phyloP scores from a whole-genome alignment of 1,140 invertebrate species.

The Sinonovacula constricta region DNA sequence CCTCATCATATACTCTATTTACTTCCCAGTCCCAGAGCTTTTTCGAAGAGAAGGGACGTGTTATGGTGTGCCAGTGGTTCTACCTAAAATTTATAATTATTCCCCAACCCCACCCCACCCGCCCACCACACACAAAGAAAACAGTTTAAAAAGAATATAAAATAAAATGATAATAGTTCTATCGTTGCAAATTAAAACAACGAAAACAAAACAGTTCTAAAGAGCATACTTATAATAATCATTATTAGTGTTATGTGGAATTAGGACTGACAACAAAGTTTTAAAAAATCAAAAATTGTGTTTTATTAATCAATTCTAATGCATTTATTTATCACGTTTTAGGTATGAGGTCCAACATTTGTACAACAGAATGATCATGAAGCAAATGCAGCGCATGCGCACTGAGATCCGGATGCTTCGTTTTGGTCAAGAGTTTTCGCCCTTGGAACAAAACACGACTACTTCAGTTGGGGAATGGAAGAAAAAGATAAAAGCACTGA shows the following conservation, averaged over 20 bases:
- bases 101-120: no score
- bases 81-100: no score
- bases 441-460: background rate
- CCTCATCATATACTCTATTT: no score
- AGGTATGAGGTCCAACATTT: constrained; percentile 26
- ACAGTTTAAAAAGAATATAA: background rate
- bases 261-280: no score
- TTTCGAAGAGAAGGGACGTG: no score
- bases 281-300: background rate
- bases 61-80: no score
- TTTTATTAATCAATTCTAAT: background rate
- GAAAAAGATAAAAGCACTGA: constrained; percentile 17
- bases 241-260: no score
- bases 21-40: no score
- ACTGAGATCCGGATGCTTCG: constrained; percentile 22
- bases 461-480: constrained; percentile 23
- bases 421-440: background rate
- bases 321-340: no score
- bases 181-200: background rate
- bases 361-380: constrained; percentile 37
- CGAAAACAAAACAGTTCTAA: background rate
- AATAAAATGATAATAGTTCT: background rate
- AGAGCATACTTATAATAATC: background rate
- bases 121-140: no score
- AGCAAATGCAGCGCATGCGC: constrained; percentile 42